Evolutionary conservation across 2,113 vertebrate species (phyloP), one percentile per base, ranked within the genome.

Genomic region (Thunnus thynnus): DNA sequence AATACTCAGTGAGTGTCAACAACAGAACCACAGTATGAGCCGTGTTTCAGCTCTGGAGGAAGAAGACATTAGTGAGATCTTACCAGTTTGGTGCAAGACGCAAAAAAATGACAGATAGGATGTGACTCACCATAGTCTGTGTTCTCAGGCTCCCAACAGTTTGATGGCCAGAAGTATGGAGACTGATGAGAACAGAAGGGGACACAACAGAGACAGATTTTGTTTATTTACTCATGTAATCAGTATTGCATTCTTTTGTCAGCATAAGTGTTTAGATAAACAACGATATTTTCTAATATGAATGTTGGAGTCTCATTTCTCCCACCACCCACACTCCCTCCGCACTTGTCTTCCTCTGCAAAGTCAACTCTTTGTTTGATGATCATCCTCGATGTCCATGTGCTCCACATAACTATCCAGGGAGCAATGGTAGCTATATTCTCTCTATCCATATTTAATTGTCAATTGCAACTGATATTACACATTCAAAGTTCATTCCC

Each of bases 61-160:
- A 70, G 62, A 80, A 70, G 46, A 75, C 68, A 41, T 80, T 44
- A 64, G 63, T 27, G 3, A 82, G 30, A 73, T 66, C 70, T 57
- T 25, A 16, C 62, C 13, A 65, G 48, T 60, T 68, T 64, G 67
- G 70, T 62, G 51, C 69, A 56, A 48, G 18, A 61, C 18, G 13
- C 47, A 67, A 60, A 64, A 78, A 66, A 66, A 44, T 62, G 60
- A 77, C 55, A 52, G 78, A 62, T 9, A 74, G 55, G 3, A 27
- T 47, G 44, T 83, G 81, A 92, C 97, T 97, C 91, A 99, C 97
- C 98, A 32, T 99, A 99, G 91, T 99, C 98, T 20, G 97, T 99
- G 92, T 99, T 99, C 92, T 99, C 98, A 18, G 98, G 98, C 91
- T 99, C 98, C 98, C 98, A 99, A 90, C 97, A 99, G 91, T 99